Percentiles rank a stretch among this genome's conserved stretches.
phyloP scores from a whole-genome alignment of 2,113 vertebrate genomes.

The Euleptes europaea region DNA sequence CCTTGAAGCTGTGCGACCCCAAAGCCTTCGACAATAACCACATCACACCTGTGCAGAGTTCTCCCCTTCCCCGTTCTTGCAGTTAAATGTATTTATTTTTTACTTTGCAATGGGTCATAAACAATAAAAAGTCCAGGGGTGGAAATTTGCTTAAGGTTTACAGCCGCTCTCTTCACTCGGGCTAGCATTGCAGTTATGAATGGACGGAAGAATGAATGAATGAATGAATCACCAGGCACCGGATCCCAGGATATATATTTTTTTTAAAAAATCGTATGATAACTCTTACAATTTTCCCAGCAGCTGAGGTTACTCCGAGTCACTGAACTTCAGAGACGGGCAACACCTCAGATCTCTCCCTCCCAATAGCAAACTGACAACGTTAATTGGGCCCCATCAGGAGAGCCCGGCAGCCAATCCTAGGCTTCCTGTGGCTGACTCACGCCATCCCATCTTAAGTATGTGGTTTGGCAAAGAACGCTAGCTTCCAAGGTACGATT shows the following conservation, averaged over 20 bases:
- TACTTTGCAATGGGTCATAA: background rate
- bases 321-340: slow-evolving; percentile 15
- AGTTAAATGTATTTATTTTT: background rate
- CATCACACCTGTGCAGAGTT: background rate
- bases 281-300: background rate
- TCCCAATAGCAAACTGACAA: slow-evolving; percentile 18
- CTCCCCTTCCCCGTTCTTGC: background rate
- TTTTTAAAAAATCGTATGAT: background rate
- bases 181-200: background rate
- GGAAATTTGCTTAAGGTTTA: background rate
- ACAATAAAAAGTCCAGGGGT: too few species aligned
- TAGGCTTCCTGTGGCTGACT: background rate
- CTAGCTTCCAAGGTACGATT: background rate
- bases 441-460: background rate
- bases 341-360: background rate
- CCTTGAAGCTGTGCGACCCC: background rate
- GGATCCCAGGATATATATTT: too few species aligned
- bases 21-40: background rate
- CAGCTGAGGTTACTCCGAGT: slow-evolving; percentile 12
- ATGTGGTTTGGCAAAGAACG: slow-evolving; percentile 17
- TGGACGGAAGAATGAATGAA: background rate
- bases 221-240: background rate
- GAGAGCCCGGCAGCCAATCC: slow-evolving; percentile 25
- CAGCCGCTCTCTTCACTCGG: background rate
- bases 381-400: slow-evolving; percentile 24